Conservation (phyloP, 2,797 vertebrate genomes). For the Danionella dracula region DNA sequence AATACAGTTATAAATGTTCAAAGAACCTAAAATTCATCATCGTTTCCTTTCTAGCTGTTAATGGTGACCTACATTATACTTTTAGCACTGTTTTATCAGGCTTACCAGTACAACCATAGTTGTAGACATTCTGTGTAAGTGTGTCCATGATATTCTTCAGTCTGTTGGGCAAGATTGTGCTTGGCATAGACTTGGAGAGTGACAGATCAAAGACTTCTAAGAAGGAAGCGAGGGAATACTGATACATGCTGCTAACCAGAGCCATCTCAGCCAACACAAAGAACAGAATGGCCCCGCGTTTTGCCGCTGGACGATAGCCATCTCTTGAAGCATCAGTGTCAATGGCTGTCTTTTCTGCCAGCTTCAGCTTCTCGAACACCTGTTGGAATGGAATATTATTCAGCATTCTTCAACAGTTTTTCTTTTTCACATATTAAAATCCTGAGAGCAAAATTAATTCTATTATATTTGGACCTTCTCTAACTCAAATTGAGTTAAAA, state of each 20-base stretch:
- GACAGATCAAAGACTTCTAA: conserved; percentile 86
- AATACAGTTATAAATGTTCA: too few species aligned
- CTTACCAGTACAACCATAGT: conserved; percentile 92
- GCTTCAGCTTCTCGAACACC: conserved; percentile 88
- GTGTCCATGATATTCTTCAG: conserved; percentile 85
- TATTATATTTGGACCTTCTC: too few species aligned
- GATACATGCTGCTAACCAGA: conserved; percentile 92
- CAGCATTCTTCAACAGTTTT: too few species aligned
- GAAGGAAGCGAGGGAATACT: conserved; percentile 89
- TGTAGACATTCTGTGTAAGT: conserved; percentile 86
- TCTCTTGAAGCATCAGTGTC: conserved; percentile 89
- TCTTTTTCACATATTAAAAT: too few species aligned
- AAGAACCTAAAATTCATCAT: too few species aligned
- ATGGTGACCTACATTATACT: too few species aligned
- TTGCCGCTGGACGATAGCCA: conserved; percentile 87
- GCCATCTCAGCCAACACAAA: conserved; percentile 93
- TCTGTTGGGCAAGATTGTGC: conserved; percentile 71
- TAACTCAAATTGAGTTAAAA: too few species aligned
- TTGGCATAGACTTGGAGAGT: conserved; percentile 80
- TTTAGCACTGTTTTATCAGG: too few species aligned
- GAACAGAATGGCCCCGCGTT: conserved; percentile 88
- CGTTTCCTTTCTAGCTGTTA: too few species aligned
- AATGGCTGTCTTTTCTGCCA: conserved; percentile 77
- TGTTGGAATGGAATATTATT: conserved; percentile 46
- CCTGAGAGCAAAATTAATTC: too few species aligned